These are phyloP conservation scores for Oceanites oceanicus DNA, from an alignment of 2,113 vertebrate genomes.

Conservation along the genomic window DNA sequence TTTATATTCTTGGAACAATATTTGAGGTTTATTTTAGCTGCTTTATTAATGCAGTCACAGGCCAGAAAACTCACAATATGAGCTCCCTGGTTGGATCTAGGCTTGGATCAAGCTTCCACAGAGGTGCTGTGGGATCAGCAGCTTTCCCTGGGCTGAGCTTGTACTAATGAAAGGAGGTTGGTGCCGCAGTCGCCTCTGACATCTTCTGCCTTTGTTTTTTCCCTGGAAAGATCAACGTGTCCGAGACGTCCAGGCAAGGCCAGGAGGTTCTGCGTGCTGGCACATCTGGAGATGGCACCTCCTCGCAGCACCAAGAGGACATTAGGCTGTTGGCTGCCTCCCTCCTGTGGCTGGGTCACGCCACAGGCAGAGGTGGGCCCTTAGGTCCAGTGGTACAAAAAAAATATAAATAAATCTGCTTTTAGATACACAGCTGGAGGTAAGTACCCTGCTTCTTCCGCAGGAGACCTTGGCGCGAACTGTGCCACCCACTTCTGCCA, in stretches of 20 bases:
- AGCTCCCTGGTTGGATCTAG: not conserved
- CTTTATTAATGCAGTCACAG: not conserved
- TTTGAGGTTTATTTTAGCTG: not conserved
- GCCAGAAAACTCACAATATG: not conserved
- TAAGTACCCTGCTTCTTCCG: not conserved
- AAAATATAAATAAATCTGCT: not conserved
- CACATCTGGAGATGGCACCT: not conserved
- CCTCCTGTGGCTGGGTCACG: not conserved
- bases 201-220: not conserved
- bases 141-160: not conserved
- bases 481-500: not conserved
- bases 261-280: not conserved
- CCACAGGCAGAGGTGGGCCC: not conserved
- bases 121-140: not conserved
- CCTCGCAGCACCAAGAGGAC: rapidly evolving
- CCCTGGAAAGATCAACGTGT: not conserved
- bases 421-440: not conserved
- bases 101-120: not conserved
- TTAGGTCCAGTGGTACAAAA: too few species aligned
- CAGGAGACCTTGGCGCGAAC: not conserved
- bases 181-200: not conserved
- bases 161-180: not conserved
- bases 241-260: rapidly evolving
- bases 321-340: not conserved
- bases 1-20: not conserved